Conservation (phyloP, 2,888 invertebrate genomes). For the Nephrotoma guestfalica region DNA sequence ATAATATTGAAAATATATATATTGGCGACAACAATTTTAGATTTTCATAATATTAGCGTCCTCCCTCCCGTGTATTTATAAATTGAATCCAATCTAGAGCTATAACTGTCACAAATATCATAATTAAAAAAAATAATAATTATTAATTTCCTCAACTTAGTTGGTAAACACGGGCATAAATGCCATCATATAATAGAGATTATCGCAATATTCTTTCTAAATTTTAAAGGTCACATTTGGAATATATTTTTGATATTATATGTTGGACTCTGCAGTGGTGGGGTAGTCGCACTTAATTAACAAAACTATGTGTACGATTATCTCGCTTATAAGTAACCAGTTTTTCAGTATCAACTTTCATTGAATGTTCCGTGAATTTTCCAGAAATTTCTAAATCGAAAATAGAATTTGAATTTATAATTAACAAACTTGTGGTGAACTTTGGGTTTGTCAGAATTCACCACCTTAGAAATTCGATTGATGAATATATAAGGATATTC, state of each 20-base stretch:
- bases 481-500: too few species aligned
- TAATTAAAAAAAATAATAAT: too few species aligned
- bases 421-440: too few species aligned
- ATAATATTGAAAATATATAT: neutral
- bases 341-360: too few species aligned
- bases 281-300: too few species aligned
- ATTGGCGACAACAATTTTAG: neutral
- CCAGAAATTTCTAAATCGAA: too few species aligned
- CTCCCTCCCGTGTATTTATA: neutral
- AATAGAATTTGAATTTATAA: too few species aligned
- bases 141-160: neutral
- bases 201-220: neutral
- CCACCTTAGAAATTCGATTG: too few species aligned
- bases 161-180: neutral
- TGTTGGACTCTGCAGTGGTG: neutral
- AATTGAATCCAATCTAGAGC: neutral
- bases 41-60: neutral
- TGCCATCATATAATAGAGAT: neutral
- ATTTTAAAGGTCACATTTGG: neutral
- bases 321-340: too few species aligned
- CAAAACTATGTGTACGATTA: too few species aligned
- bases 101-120: neutral
- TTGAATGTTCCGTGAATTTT: too few species aligned
- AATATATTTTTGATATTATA: neutral
- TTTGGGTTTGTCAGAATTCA: too few species aligned